Evolutionary conservation across 2,888 invertebrate species (phyloP).

Genomic region (Meloe dianella): DNA sequence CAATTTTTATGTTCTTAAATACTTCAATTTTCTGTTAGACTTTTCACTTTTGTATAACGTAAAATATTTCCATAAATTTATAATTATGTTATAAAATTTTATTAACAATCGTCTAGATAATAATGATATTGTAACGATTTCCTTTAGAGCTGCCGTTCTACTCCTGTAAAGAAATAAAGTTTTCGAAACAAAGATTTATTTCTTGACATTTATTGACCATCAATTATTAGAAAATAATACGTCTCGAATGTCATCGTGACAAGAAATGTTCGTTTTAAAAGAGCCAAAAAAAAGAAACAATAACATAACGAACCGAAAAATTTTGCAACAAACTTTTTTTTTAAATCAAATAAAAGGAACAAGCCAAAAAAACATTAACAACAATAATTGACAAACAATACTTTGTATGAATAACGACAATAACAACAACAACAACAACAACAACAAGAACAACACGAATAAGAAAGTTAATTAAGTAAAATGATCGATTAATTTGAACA

Average conservation of each 20-base stretch:
- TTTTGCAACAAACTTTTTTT: conserved; percentile 1
- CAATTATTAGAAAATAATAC: conserved; percentile 8
- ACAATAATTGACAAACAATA: background rate
- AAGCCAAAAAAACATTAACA: background rate
- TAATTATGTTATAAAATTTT: conserved; percentile 10
- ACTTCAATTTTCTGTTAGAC: too few relatives aligned
- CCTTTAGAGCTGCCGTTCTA: background rate
- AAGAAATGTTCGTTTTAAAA: conserved; percentile 7
- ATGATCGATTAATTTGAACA: background rate
- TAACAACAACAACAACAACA: background rate
- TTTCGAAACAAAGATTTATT: conserved; percentile 7
- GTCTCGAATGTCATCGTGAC: conserved; percentile 9
- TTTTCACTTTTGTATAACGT: background rate
- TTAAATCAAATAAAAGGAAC: background rate
- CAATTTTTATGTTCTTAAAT: too few relatives aligned
- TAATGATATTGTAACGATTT: conserved; percentile 9
- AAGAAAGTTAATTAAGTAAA: background rate
- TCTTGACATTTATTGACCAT: conserved; percentile 12
- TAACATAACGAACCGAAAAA: background rate
- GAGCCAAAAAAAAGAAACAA: background rate
- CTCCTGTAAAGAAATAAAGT: conserved; percentile 4
- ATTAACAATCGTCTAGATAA: conserved; percentile 3
- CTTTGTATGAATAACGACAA: background rate
- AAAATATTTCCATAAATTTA: background rate
- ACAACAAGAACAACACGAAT: background rate